Evolutionary conservation across 2,888 invertebrate species (phyloP), one percentile per base, ranked within the genome.

Genomic region (Phlogophora meticulosa): DNA sequence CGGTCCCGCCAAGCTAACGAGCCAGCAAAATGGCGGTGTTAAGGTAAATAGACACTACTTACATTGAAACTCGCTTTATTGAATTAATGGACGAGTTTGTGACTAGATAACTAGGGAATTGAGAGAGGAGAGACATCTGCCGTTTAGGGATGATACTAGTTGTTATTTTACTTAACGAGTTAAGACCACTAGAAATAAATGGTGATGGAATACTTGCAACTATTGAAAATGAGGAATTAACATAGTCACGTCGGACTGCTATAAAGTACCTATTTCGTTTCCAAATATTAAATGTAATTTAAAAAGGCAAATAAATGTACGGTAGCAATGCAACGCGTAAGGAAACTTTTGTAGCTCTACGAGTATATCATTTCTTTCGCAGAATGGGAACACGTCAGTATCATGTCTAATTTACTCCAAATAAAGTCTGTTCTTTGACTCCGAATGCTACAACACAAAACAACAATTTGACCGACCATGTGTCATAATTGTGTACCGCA

Each of bases 21-120:
- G 87, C 84, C 84, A 85, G 85, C 79, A 83, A 90, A 89, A 88
- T 87, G 85, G 84, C 78, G 73, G 80, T 84, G 69, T 88, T 87
- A 85, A 87, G 81, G 86, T 89, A 87, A 90, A 87, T 86, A 87
- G 83, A 83, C 74, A 72, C 81, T 81, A 82, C 85, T 82, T 76
- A 82, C 66, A 72, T 74, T 72, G 76, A 83, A 82, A 81, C 76
- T 67, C 45, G 46, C 52, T 45, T 67, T 75, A 79, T 78, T 84
- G 63, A 76, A 71, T 78, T 62, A 67, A 67, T 65, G 48, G 48
- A 34, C 17, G 17, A 43, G 58, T 62, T 78, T 64, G 48, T 46
- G 42, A 58, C 64, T 64, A 52, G 42, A 13, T 73, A 49, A 46
- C 57, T 66, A 24, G 20, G 24, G 53, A 72, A 55, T 36, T 7